These are phyloP conservation scores for Oryzias woworae DNA, from an alignment of 2,113 vertebrate species.

Conservation along the genomic window DNA sequence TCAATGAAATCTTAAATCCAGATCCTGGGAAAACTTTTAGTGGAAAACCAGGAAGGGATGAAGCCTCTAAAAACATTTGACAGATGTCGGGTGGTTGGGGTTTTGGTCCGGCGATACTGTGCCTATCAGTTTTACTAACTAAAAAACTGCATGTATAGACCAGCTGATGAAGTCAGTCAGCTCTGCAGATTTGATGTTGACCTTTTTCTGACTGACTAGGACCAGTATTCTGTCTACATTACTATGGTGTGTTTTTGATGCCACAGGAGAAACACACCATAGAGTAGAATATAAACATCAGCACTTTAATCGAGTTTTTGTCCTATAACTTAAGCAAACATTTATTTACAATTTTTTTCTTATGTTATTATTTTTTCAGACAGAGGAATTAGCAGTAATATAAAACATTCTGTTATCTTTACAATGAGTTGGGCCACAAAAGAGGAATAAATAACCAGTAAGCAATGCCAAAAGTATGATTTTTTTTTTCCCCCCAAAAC, in stretches of 20 bases:
- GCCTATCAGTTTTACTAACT: slow-evolving; percentile 26
- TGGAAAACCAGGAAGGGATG: slow-evolving; percentile 31
- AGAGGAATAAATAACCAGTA: too few relatives aligned
- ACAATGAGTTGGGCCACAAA: too few relatives aligned
- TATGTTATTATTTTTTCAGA: too few relatives aligned
- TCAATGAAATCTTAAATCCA: slow-evolving; percentile 26
- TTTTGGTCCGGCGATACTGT: slow-evolving; percentile 10
- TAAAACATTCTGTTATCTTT: too few relatives aligned
- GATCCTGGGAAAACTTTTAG: slow-evolving; percentile 24
- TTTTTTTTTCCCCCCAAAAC: too few relatives aligned
- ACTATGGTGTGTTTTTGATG: slow-evolving; percentile 41
- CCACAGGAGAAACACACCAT: slow-evolving; percentile 29
- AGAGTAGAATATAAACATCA: not conserved
- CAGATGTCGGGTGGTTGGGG: slow-evolving; percentile 46
- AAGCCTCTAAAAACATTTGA: slow-evolving; percentile 27
- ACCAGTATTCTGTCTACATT: slow-evolving; percentile 18
- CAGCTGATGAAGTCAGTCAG: slow-evolving; percentile 2
- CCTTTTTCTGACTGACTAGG: slow-evolving; percentile 11
- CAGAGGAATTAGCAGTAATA: too few relatives aligned
- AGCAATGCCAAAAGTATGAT: too few relatives aligned
- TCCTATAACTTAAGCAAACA: too few relatives aligned
- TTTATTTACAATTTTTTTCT: too few relatives aligned
- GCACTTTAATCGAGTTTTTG: too few relatives aligned
- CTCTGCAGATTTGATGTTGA: slow-evolving; percentile 19
- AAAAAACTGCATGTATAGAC: not conserved